phyloP scores from a whole-genome alignment of 2,797 vertebrate species.

The Cryptoblepharus egeriae region DNA sequence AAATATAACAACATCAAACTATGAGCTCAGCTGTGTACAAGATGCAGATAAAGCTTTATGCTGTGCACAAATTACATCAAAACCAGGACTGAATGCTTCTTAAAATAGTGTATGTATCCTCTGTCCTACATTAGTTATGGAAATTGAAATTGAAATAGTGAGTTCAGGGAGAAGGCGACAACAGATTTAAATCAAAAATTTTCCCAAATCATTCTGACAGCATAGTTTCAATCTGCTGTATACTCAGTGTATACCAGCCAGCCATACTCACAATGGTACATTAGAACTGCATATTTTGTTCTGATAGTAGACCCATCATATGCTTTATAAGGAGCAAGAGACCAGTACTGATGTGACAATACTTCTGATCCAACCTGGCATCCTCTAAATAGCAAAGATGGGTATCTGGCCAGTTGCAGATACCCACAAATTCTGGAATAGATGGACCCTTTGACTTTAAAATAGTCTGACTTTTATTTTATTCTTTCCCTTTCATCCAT shows the following conservation, averaged over 20 bases:
- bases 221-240: neutral
- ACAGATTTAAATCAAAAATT: neutral
- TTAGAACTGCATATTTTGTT: neutral
- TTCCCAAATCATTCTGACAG: neutral
- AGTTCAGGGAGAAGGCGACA: neutral
- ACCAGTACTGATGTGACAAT: too few species aligned
- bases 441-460: neutral
- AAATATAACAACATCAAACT: conserved; percentile 16
- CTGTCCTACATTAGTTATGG: neutral
- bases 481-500: neutral
- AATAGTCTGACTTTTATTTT: neutral
- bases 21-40: conserved; percentile 13
- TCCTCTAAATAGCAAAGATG: too few species aligned
- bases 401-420: neutral
- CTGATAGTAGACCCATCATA: neutral
- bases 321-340: neutral
- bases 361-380: too few species aligned
- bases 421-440: neutral
- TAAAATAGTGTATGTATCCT: conserved; percentile 1
- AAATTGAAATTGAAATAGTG: neutral
- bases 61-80: conserved; percentile 7
- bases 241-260: neutral
- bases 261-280: neutral
- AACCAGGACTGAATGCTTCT: neutral
- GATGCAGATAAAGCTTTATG: conserved; percentile 9